Evolutionary conservation across 64 coral and sea anemone species (phyloP).

Genomic region (Porites lutea): DNA sequence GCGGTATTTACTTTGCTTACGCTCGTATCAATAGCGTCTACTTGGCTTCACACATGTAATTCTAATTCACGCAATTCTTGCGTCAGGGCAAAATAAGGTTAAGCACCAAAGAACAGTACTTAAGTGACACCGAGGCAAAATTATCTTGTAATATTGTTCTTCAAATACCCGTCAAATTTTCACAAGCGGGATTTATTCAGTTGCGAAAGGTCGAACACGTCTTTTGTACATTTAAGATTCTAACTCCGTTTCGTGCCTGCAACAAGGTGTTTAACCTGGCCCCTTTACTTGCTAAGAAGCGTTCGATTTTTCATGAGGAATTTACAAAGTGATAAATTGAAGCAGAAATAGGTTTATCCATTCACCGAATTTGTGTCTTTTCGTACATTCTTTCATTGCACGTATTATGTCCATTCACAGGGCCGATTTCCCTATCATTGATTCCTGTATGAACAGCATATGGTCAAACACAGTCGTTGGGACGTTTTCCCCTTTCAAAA

Average conservation of each 20-base stretch:
- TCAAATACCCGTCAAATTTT: not conserved
- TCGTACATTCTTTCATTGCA: not conserved
- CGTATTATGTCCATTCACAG: not conserved
- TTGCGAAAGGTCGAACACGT: not conserved
- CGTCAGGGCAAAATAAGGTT: not conserved
- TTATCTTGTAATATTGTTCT: not conserved
- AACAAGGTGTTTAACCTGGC: not conserved
- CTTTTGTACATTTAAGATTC: not conserved
- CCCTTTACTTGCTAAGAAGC: not conserved
- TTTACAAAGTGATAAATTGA: not conserved
- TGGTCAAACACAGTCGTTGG: slow-evolving; percentile 53
- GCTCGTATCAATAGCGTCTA: slow-evolving; percentile 2
- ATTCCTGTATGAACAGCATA: slow-evolving; percentile 31
- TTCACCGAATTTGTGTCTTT: not conserved
- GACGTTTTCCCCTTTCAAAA: slow-evolving; percentile 40
- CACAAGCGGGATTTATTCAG: not conserved
- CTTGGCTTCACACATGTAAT: not conserved
- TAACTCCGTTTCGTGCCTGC: not conserved
- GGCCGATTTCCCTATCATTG: not conserved
- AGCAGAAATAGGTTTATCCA: not conserved
- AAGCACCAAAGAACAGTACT: slow-evolving; percentile 21
- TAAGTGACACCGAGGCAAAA: slow-evolving; percentile 14
- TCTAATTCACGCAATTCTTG: slow-evolving; percentile 2
- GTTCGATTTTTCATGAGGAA: not conserved
- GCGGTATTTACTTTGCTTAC: slow-evolving; percentile 12